Conservation (phyloP, 2,797 vertebrate species). For the Tamandua tetradactyla region DNA sequence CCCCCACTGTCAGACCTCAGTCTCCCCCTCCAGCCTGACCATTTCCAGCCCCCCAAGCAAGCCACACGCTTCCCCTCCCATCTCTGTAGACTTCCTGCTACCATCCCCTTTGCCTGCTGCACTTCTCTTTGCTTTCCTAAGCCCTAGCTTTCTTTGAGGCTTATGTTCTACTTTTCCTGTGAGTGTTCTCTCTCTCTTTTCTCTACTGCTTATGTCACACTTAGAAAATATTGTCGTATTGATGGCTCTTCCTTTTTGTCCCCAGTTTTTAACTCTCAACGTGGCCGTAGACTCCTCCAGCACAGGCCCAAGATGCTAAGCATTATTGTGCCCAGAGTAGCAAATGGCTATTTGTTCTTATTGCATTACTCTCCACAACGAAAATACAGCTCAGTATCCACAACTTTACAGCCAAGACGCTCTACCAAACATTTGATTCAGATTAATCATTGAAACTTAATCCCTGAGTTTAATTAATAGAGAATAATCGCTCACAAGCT, state of each 20-base stretch:
- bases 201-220: background rate
- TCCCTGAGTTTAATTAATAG: background rate
- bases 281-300: background rate
- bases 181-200: background rate
- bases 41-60: background rate
- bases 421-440: background rate
- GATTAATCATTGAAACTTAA: background rate
- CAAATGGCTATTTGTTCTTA: background rate
- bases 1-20: background rate
- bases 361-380: background rate
- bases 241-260: background rate
- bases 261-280: background rate
- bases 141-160: background rate
- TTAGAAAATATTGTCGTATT: background rate
- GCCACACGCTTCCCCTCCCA: fast-evolving
- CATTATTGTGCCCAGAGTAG: background rate
- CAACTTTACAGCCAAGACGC: background rate
- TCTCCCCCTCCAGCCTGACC: background rate
- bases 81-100: fast-evolving
- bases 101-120: background rate
- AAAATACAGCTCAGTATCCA: background rate
- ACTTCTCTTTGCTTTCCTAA: background rate
- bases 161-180: background rate
- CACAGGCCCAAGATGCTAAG: background rate
- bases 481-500: background rate